Conservation (phyloP, 2,888 invertebrate genomes). For the Lasioglossum malachurum region DNA sequence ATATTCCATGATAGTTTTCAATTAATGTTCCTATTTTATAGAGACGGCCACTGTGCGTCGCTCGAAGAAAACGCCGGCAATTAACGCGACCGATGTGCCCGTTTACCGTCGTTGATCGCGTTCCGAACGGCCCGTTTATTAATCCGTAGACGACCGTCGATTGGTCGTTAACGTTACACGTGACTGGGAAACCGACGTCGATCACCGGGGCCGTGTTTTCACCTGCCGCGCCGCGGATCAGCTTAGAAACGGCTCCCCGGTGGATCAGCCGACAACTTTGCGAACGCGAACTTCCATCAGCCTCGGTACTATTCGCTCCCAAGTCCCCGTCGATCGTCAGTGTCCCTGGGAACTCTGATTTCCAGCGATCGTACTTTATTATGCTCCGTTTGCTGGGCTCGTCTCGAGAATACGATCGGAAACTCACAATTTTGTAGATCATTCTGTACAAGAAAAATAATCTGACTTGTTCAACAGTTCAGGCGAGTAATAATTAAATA, state of each 20-base stretch:
- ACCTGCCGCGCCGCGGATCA: not conserved
- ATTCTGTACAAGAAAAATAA: not conserved
- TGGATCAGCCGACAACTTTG: not conserved
- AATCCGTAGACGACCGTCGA: slow-evolving; percentile 15
- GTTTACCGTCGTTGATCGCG: not conserved
- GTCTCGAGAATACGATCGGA: not conserved
- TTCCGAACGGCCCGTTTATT: slow-evolving; percentile 33
- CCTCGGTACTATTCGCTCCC: not conserved
- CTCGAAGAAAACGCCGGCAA: too few species aligned
- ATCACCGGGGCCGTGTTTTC: not conserved
- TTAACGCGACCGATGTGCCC: not conserved
- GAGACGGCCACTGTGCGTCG: too few species aligned
- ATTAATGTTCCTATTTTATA: too few species aligned
- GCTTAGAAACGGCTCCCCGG: not conserved
- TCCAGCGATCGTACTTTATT: not conserved
- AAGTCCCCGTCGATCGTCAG: not conserved
- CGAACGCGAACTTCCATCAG: not conserved
- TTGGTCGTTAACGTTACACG: slow-evolving; percentile 45
- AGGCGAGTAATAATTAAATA: too few species aligned
- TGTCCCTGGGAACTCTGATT: not conserved
- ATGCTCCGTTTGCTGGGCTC: not conserved
- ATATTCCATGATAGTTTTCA: too few species aligned
- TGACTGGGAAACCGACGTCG: slow-evolving; percentile 37
- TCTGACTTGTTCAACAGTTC: not conserved
- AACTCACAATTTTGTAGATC: not conserved